Evolutionary conservation across 2,797 vertebrate genomes (phyloP).

Genomic region (Leptatherina wallacei): DNA sequence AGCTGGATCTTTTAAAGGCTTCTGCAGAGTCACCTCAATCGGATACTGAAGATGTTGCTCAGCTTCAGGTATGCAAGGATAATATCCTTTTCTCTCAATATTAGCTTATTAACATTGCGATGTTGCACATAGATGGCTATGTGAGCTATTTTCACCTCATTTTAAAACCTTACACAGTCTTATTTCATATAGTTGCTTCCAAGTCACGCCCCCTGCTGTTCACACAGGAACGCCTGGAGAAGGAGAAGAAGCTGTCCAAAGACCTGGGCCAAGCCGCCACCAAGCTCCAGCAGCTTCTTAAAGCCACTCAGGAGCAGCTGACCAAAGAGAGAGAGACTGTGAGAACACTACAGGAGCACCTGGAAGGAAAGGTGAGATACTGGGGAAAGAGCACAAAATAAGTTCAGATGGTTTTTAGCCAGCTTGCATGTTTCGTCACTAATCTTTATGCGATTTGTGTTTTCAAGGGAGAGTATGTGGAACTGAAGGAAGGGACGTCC

Average conservation of each 20-base stretch:
- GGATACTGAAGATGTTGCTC: conserved; percentile 79
- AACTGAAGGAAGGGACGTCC: conserved; percentile 92
- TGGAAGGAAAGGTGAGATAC: conserved; percentile 81
- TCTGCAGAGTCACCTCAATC: conserved; percentile 70
- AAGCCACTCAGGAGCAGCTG: conserved; percentile 90
- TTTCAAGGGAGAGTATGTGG: conserved; percentile 85
- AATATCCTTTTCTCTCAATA: neutral
- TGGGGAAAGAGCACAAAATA: neutral
- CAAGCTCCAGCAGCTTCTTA: conserved; percentile 92
- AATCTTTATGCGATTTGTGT: conserved; percentile 18
- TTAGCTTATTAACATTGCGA: neutral
- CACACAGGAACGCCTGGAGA: conserved; percentile 91
- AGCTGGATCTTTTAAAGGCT: conserved; percentile 87
- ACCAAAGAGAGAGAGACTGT: conserved; percentile 88
- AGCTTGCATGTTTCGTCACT: neutral
- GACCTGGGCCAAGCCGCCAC: conserved; percentile 91
- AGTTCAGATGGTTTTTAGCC: neutral
- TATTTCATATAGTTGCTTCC: neutral
- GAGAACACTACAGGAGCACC: conserved; percentile 87
- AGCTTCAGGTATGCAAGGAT: conserved; percentile 86
- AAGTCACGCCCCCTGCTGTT: conserved; percentile 1
- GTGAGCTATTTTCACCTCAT: too few relatives aligned
- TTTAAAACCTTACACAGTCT: neutral
- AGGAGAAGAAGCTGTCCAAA: conserved; percentile 93
- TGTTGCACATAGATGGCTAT: too few relatives aligned